These are phyloP conservation scores for Nematolebias whitei DNA, from an alignment of 2,113 vertebrate genomes.

Conservation along the genomic window DNA sequence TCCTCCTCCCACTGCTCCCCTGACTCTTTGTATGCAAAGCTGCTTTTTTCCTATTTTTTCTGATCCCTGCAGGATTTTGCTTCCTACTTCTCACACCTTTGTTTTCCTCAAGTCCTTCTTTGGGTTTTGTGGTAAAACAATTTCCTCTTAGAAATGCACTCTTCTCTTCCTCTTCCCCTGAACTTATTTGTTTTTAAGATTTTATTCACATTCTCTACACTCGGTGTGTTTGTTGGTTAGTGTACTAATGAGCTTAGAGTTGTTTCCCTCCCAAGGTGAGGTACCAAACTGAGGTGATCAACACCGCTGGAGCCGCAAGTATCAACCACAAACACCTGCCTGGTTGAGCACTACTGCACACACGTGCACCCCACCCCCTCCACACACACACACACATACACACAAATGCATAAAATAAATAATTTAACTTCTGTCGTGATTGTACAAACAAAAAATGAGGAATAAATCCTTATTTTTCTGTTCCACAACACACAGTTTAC, in stretches of 20 bases:
- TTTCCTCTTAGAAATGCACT: conserved; percentile 9
- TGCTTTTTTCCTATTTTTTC: conserved; percentile 20
- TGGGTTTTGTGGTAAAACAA: conserved; percentile 22
- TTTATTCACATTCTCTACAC: too few species aligned
- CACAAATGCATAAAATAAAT: conserved; percentile 25
- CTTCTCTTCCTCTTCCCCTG: not conserved
- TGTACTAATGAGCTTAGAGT: conserved; percentile 71
- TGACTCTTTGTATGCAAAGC: conserved; percentile 19
- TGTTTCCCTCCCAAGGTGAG: conserved; percentile 72
- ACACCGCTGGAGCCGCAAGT: conserved; percentile 69
- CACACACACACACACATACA: conserved; percentile 6
- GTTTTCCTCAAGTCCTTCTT: conserved; percentile 27
- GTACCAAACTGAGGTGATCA: conserved; percentile 70
- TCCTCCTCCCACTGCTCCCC: conserved; percentile 12
- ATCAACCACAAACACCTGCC: conserved; percentile 76
- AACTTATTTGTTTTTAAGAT: conserved; percentile 6
- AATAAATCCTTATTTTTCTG: conserved; percentile 52
- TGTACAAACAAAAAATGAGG: conserved; percentile 25
- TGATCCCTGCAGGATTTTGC: conserved; percentile 12
- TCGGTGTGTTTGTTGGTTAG: conserved; percentile 17
- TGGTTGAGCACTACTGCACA: conserved; percentile 25
- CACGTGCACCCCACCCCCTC: conserved; percentile 11
- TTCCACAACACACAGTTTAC: conserved; percentile 31
- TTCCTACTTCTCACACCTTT: conserved; percentile 19
- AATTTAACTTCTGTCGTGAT: conserved; percentile 16